Percentiles rank a stretch among this genome's conserved stretches.
phyloP scores from a whole-genome alignment of 1,140 invertebrate genomes.

The Colletes gigas region DNA sequence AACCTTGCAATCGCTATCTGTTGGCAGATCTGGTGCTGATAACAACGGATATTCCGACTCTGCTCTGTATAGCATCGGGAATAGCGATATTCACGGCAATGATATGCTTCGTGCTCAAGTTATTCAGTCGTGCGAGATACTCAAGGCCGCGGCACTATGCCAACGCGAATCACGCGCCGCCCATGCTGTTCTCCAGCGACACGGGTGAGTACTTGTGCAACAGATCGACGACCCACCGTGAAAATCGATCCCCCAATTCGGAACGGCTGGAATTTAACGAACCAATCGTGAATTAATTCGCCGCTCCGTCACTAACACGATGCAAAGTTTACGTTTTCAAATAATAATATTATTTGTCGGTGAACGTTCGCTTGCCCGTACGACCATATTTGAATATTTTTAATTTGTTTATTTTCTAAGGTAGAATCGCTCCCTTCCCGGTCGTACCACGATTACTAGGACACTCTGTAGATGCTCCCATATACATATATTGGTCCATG shows the following conservation, averaged over 20 bases:
- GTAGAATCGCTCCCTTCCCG: too few relatives aligned
- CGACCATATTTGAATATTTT: too few relatives aligned
- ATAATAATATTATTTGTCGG: too few relatives aligned
- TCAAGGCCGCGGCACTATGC: slow-evolving; percentile 88
- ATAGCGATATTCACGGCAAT: slow-evolving; percentile 91
- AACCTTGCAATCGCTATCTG: slow-evolving; percentile 34
- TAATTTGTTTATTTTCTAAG: too few relatives aligned
- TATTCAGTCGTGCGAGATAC: slow-evolving; percentile 87
- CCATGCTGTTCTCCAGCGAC: slow-evolving; percentile 91
- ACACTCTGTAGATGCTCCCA: too few relatives aligned
- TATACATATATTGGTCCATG: too few relatives aligned
- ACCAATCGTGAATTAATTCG: not conserved
- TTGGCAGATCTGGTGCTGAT: slow-evolving; percentile 89
- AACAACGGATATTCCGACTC: slow-evolving; percentile 90
- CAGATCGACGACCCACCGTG: not conserved
- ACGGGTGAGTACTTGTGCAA: slow-evolving; percentile 82
- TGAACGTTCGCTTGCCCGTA: too few relatives aligned
- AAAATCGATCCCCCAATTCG: not conserved
- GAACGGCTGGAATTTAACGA: not conserved
- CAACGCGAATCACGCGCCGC: slow-evolving; percentile 90
- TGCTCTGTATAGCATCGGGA: slow-evolving; percentile 90
- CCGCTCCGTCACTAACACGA: not conserved
- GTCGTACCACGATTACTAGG: too few relatives aligned
- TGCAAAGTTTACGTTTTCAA: too few relatives aligned
- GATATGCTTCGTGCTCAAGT: slow-evolving; percentile 92